phyloP scores from a whole-genome alignment of 2,113 vertebrate species.

The Neoarius graeffei region DNA sequence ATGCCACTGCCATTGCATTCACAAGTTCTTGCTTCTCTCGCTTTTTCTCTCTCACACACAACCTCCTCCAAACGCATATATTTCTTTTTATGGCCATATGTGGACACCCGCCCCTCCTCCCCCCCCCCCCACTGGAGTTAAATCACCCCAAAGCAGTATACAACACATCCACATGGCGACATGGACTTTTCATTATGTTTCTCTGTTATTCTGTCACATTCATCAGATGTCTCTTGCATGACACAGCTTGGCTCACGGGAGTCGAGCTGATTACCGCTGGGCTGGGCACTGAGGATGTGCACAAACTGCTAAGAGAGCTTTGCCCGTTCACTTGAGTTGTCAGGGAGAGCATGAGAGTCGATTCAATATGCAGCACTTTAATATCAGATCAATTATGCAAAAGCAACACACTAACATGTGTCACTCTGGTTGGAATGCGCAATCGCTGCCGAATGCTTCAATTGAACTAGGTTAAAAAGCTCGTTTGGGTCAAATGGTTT shows the following conservation, averaged over 20 bases:
- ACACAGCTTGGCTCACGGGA: conserved; percentile 39
- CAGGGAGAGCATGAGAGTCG: conserved; percentile 11
- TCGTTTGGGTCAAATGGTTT: conserved; percentile 37
- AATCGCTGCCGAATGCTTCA: background rate
- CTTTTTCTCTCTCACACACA: conserved; percentile 9
- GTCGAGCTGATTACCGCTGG: conserved; percentile 46
- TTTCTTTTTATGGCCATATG: conserved; percentile 54
- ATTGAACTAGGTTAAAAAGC: conserved; percentile 22
- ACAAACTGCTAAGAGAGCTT: conserved; percentile 42
- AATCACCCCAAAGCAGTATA: conserved; percentile 43
- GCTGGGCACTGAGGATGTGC: conserved; percentile 26
- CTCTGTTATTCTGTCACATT: conserved; percentile 53
- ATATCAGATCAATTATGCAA: conserved; percentile 57
- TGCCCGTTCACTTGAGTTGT: conserved; percentile 29
- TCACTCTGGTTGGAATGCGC: conserved; percentile 25
- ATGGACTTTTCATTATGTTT: conserved; percentile 50
- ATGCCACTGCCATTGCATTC: conserved; percentile 68
- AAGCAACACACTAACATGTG: conserved; percentile 44
- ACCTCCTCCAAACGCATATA: conserved; percentile 7
- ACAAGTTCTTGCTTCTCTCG: conserved; percentile 45
- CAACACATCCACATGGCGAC: background rate
- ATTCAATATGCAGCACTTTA: conserved; percentile 50
- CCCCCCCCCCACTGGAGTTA: conserved; percentile 13
- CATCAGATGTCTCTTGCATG: conserved; percentile 34
- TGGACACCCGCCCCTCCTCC: background rate